These are phyloP conservation scores for Sebastes taczanowskii DNA, from an alignment of 2,797 vertebrate genomes.

Conservation along the genomic window DNA sequence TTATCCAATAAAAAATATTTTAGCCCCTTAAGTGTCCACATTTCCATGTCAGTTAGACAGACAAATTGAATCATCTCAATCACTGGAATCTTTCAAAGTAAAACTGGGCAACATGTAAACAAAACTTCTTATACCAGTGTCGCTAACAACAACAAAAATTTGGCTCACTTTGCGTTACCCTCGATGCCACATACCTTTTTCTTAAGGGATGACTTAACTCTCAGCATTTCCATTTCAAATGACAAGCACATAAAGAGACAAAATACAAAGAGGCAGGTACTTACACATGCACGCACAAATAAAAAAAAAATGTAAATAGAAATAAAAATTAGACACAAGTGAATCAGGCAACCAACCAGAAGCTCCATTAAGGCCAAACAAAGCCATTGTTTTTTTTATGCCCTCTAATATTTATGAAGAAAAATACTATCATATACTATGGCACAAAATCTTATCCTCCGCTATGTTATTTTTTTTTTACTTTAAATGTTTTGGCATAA, in stretches of 20 bases:
- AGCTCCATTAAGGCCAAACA: slow-evolving; percentile 66
- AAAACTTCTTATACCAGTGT: background rate
- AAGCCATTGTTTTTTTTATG: slow-evolving; percentile 48
- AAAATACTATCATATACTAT: slow-evolving; percentile 79
- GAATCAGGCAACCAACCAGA: slow-evolving; percentile 63
- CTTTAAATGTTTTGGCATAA: slow-evolving; percentile 75
- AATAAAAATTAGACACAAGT: slow-evolving; percentile 39
- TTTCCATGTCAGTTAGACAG: background rate
- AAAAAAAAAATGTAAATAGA: background rate
- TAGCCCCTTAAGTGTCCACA: background rate
- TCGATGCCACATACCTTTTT: background rate
- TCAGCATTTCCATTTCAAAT: slow-evolving; percentile 40
- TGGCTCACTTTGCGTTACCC: slow-evolving; percentile 11
- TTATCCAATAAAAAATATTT: slow-evolving; percentile 3
- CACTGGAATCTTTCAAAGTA: slow-evolving; percentile 7
- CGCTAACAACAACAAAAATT: background rate
- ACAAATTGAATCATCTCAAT: background rate
- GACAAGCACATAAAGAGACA: slow-evolving; percentile 24
- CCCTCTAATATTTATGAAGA: slow-evolving; percentile 59
- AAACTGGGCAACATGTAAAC: slow-evolving; percentile 21
- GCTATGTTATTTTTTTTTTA: slow-evolving; percentile 44
- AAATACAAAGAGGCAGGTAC: slow-evolving; percentile 57
- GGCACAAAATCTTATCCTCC: slow-evolving; percentile 81
- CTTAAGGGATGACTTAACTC: slow-evolving; percentile 24
- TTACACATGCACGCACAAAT: slow-evolving; percentile 19